Evolutionary conservation across 2,888 invertebrate genomes (phyloP).

Genomic region (Adela reaumurella): DNA sequence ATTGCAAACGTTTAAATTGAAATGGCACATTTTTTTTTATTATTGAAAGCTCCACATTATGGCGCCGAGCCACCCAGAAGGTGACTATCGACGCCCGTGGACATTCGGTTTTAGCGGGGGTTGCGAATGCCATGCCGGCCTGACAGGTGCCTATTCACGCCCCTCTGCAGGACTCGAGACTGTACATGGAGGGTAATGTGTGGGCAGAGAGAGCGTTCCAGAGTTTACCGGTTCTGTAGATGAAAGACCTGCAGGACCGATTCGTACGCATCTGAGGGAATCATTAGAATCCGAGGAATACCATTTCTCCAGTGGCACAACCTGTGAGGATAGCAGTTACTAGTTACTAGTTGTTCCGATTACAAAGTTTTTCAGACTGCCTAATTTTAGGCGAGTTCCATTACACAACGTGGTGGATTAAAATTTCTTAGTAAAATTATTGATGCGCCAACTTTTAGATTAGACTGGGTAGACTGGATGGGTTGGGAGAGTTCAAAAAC

Average conservation of each 20-base stretch:
- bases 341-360: constrained; percentile 12
- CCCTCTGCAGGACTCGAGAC: too few species aligned
- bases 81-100: too few species aligned
- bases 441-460: not conserved
- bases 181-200: too few species aligned
- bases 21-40: too few species aligned
- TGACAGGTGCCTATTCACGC: too few species aligned
- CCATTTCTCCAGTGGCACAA: constrained; percentile 3
- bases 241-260: too few species aligned
- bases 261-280: constrained; percentile 13
- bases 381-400: constrained; percentile 7
- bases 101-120: too few species aligned
- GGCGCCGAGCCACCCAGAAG: too few species aligned
- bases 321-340: constrained; percentile 11
- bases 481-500: not conserved
- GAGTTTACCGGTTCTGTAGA: too few species aligned
- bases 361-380: constrained; percentile 3
- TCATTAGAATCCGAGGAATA: constrained; percentile 11
- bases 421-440: constrained; percentile 9
- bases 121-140: too few species aligned
- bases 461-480: not conserved
- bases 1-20: constrained; percentile 13
- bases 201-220: too few species aligned
- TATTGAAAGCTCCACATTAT: too few species aligned
- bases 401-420: constrained; percentile 10